A percentile compares a stretch with the other conserved stretches of the same genome.
Evolutionary conservation across 53 echinoderm and acorn worm genomes (phyloP).

Genomic region (Temnopleurus reevesii): DNA sequence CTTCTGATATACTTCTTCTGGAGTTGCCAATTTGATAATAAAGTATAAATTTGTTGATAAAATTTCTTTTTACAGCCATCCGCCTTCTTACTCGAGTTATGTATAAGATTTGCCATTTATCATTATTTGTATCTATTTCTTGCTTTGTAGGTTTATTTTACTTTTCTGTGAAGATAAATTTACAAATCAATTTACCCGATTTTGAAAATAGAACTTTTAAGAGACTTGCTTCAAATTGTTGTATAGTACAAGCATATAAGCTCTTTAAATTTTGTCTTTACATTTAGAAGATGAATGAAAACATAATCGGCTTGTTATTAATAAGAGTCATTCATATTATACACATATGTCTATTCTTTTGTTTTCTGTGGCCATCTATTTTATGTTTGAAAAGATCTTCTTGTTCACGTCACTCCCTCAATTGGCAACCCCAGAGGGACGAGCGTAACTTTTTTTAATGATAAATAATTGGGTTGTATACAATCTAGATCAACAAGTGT

Average conservation of each 20-base stretch:
- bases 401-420: background rate
- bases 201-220: too few species aligned
- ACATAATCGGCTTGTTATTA: background rate
- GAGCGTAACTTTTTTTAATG: background rate
- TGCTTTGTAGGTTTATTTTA: too few species aligned
- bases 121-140: background rate
- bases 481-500: background rate
- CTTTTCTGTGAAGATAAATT: too few species aligned
- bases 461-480: slow-evolving; percentile 29
- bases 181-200: too few species aligned
- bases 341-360: background rate
- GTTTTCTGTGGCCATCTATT: background rate
- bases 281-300: background rate
- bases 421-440: background rate
- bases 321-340: too few species aligned
- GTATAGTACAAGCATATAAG: too few species aligned
- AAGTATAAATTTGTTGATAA: background rate
- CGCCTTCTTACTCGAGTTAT: background rate
- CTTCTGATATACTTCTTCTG: background rate
- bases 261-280: too few species aligned
- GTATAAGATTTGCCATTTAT: background rate
- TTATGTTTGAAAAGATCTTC: background rate
- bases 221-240: too few species aligned
- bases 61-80: background rate
- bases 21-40: background rate